Evolutionary conservation across 2,797 vertebrate species (phyloP), one percentile per base, ranked within the genome.

Genomic region (Periparus ater): DNA sequence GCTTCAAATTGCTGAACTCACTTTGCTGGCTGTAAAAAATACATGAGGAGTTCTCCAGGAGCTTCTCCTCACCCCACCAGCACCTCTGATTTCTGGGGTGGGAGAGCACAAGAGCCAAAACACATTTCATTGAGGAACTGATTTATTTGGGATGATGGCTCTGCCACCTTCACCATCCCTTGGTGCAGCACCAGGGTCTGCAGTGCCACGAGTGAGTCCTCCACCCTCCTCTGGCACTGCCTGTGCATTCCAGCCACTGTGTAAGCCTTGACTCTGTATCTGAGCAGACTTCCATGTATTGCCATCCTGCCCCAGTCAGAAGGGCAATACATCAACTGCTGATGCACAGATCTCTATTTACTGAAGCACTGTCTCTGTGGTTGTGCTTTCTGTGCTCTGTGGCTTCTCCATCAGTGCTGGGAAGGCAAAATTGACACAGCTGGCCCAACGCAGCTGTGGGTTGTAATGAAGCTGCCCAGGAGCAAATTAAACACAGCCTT

Each of bases 401-500:
- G 62, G 66, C 58, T 91, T 75, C 70, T 94, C 72, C 26, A 8
- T 78, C 58, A 32, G 51, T 3, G 1, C 81, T 32, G 16, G 17
- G 58, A 92, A 76, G 71, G 51, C 47, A 90, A 5, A 91, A 58
- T 60, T 68, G 16, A 1, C 9, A 10, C 32, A 60, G 55, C 67
- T 95, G 82, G 63, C 55, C 77, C 63, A 50, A 1, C 10, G 6
- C 63, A 86, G 17, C 45, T 63, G 57, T 88, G 57, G 30, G 22
- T 27, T 81, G 45, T 86, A 71, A 61, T 91, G 60, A 76, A 84
- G 40, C 63, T 76, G 32, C 60, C 0, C 2, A 88, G 77, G 74
- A 91, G 34, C 60, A 76, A 87, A 88, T 92, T 50, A 91, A 94
- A 53, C 36, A 72, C 68, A 83, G 23, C 63, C 50, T 88, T 68